Percentiles rank a stretch among this genome's conserved stretches.
Evolutionary conservation across 2,888 invertebrate genomes (phyloP).

Genomic region (Limnephilus auricula): DNA sequence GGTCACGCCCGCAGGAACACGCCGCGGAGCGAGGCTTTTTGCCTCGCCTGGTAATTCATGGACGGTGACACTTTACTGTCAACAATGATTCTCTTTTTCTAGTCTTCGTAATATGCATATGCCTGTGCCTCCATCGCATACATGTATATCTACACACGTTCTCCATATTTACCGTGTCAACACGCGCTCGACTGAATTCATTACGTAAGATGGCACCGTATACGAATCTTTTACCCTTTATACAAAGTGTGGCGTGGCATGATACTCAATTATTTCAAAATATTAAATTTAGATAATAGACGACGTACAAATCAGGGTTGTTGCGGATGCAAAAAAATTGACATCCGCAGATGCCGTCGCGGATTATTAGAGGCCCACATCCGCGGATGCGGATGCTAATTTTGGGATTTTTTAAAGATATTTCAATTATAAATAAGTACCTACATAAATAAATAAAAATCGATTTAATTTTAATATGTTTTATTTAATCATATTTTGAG

Average conservation of each 20-base stretch:
- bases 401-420: no score
- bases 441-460: no score
- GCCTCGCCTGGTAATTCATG: conserved; percentile 19
- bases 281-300: not conserved
- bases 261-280: not conserved
- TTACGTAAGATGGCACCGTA: conserved; percentile 22
- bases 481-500: no score
- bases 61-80: conserved; percentile 42
- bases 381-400: no score
- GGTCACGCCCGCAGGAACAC: conserved; percentile 31
- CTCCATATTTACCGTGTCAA: conserved; percentile 20
- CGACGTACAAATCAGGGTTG: no score
- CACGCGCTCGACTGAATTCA: not conserved
- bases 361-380: no score
- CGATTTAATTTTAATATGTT: no score
- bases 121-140: not conserved
- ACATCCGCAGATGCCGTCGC: no score
- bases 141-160: not conserved
- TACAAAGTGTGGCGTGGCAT: not conserved
- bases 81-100: not conserved
- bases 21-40: conserved; percentile 19
- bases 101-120: not conserved
- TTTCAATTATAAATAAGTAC: no score
- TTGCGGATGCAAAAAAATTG: no score
- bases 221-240: not conserved